Percentiles rank a stretch among this genome's conserved stretches.
Conservation (phyloP, 2,888 invertebrate genomes). For the Drosophila flavopinicola region DNA sequence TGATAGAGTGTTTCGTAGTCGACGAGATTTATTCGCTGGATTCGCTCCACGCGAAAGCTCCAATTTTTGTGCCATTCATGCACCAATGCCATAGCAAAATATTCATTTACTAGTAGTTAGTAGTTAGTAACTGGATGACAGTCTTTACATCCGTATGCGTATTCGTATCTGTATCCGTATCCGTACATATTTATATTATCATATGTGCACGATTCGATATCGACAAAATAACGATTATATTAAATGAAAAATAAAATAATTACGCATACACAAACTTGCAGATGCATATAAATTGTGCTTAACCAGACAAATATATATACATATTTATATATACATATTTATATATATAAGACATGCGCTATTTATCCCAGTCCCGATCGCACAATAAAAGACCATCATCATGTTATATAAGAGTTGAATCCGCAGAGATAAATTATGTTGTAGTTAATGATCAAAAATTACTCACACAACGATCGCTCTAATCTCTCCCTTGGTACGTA, state of each 20-base stretch:
- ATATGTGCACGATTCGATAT: conserved; percentile 7
- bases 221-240: conserved; percentile 6
- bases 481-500: not conserved
- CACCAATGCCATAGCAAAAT: conserved; percentile 74
- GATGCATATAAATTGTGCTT: conserved; percentile 5
- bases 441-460: conserved; percentile 1
- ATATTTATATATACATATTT: not conserved
- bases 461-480: not conserved
- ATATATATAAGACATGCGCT: not conserved
- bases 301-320: conserved; percentile 15
- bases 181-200: conserved; percentile 12
- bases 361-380: not conserved
- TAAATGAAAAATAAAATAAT: not conserved
- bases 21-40: conserved; percentile 22
- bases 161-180: conserved; percentile 7
- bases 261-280: conserved; percentile 5
- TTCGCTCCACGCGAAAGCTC: conserved; percentile 26
- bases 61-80: conserved; percentile 73
- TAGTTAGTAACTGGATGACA: conserved; percentile 40
- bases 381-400: not conserved
- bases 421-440: not conserved
- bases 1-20: conserved; percentile 39
- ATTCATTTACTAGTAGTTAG: conserved; percentile 27
- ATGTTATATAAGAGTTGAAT: not conserved
- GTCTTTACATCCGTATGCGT: conserved; percentile 8